Evolutionary conservation across 2,797 vertebrate genomes (phyloP).

Genomic region (Sebastes dallii): DNA sequence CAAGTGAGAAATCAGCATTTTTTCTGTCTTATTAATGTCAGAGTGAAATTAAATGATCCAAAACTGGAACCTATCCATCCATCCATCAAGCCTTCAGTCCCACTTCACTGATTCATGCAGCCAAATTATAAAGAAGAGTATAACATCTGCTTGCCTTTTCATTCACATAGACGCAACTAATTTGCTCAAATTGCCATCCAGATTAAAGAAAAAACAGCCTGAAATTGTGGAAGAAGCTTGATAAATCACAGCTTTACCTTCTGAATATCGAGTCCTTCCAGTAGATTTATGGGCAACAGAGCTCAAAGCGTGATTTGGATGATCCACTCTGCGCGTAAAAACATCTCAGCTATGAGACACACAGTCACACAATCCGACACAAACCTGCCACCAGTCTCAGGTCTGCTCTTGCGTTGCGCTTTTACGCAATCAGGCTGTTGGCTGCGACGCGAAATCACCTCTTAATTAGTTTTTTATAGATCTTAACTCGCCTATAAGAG

Average conservation of each 20-base stretch:
- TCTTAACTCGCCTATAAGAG: background rate
- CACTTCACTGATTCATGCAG: background rate
- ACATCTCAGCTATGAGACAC: background rate
- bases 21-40: background rate
- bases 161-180: background rate
- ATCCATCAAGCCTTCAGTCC: background rate
- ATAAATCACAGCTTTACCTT: constrained; percentile 6
- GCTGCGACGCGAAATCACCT: constrained; percentile 17
- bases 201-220: background rate
- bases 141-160: background rate
- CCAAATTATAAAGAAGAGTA: background rate
- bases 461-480: background rate
- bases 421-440: constrained; percentile 62
- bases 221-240: background rate
- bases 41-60: background rate
- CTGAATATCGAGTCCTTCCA: background rate
- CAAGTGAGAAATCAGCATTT: background rate
- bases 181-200: background rate
- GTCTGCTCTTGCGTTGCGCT: constrained; percentile 43
- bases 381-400: background rate
- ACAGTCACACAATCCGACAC: background rate
- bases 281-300: background rate
- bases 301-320: background rate
- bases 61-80: constrained; percentile 3
- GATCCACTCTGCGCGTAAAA: constrained; percentile 24